Conservation (phyloP, 2,888 invertebrate genomes). For the Metalampra italica region DNA sequence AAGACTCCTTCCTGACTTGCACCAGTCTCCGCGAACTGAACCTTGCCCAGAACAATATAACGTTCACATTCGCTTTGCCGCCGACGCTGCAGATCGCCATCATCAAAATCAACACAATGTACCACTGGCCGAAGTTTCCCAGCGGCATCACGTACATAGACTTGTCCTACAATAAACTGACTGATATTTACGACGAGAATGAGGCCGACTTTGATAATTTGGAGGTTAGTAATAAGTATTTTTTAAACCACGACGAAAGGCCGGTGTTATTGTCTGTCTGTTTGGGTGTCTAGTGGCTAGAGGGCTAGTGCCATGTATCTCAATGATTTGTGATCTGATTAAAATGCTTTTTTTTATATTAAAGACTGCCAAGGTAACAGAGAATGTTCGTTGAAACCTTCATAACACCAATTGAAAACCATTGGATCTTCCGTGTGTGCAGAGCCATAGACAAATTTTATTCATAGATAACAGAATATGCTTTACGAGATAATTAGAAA, state of each 20-base stretch:
- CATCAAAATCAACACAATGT: constrained; percentile 59
- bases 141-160: constrained; percentile 61
- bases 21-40: constrained; percentile 60
- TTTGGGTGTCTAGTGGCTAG: too few species aligned
- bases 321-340: too few species aligned
- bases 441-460: too few species aligned
- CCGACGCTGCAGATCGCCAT: constrained; percentile 56
- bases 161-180: constrained; percentile 60
- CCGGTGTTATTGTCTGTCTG: too few species aligned
- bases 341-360: too few species aligned
- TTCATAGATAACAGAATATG: too few species aligned
- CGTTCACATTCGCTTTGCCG: constrained; percentile 58
- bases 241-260: neutral
- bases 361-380: neutral
- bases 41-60: constrained; percentile 68
- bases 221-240: constrained; percentile 57
- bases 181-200: constrained; percentile 54
- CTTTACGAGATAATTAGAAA: too few species aligned
- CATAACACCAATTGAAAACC: too few species aligned
- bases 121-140: constrained; percentile 67
- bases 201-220: constrained; percentile 50
- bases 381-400: neutral
- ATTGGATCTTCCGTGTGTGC: too few species aligned
- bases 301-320: too few species aligned
- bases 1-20: constrained; percentile 53